Evolutionary conservation across 1,140 invertebrate species (phyloP), one percentile per base, ranked within the genome.

Genomic region (Danaus plexippus): DNA sequence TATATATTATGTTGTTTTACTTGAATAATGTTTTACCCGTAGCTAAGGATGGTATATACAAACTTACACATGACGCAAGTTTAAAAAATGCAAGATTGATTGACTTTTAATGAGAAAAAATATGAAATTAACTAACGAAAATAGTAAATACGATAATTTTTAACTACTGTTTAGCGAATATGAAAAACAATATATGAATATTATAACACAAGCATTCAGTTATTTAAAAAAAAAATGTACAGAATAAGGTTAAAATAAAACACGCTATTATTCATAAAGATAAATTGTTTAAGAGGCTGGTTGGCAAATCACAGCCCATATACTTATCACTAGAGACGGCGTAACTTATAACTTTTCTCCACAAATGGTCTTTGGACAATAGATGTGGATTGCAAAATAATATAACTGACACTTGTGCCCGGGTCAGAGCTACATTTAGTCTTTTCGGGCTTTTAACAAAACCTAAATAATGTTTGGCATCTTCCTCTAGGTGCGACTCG

Each of bases 381-480:
- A 97, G 77, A 75, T 91, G 85, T 1, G 96, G 95, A 87, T 97
- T 94, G 40, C 96, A 96, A 63, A 97, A 88, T 52, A 97, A 88
- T 53, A 97, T 90, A 18, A 96, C 85, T 41, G 96, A 79, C 11
- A 92, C 89, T 66, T 94, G 91, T 9, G 95, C 94, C 67, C 96
- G 89, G 9, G 95, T 96, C 13, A 97, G 89, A 9, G 95, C 92
- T 2, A 97, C 96, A 87, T 97, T 98, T 66, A 97, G 90, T 66
- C 95, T 89, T 82, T 93, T 92, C 18, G 90, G 91, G 67, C 89
- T 92, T 42, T 88, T 88, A 9, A 96, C 89, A 81, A 97, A 97
- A 11, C 95, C 94, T 11, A 97, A 80, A 11, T 83, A 68, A 63
- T 92, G 87, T 61, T 85, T 89, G 3, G 89, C 53, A 69, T 95